Evolutionary conservation across 2,797 vertebrate species (phyloP).

Genomic region (Lutjanus argentimaculatus): DNA sequence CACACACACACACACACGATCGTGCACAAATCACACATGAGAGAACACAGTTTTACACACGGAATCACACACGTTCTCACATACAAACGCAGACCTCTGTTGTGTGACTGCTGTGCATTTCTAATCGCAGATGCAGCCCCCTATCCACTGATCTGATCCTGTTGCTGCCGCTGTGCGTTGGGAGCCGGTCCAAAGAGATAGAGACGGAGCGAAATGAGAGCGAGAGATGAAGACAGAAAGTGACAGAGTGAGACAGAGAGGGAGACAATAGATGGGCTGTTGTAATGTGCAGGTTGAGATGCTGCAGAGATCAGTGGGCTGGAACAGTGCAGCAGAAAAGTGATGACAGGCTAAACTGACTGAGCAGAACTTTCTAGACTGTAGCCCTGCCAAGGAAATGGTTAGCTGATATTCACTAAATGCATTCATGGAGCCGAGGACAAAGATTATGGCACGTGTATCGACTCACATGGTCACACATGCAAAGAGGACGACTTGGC

Average conservation of each 20-base stretch:
- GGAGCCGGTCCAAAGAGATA: conserved; percentile 47
- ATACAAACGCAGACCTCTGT: conserved; percentile 27
- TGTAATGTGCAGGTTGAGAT: conserved; percentile 48
- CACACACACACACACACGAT: conserved; percentile 34
- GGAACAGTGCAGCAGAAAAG: conserved; percentile 59
- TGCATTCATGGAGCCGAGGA: conserved; percentile 37
- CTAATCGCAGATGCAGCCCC: conserved; percentile 57
- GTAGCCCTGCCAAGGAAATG: conserved; percentile 49
- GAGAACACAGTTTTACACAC: conserved; percentile 50
- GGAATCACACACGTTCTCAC: conserved; percentile 52
- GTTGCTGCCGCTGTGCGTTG: conserved; percentile 50
- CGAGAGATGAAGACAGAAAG: conserved; percentile 45
- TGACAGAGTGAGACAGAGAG: conserved; percentile 22
- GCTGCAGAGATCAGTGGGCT: conserved; percentile 61
- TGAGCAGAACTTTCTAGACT: conserved; percentile 64
- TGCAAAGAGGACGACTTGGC: conserved; percentile 5
- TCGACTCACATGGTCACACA: neutral
- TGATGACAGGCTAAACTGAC: conserved; percentile 69
- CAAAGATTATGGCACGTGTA: conserved; percentile 3
- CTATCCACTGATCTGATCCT: conserved; percentile 45
- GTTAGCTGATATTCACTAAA: conserved; percentile 48
- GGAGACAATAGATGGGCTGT: conserved; percentile 17
- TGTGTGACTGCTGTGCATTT: conserved; percentile 36
- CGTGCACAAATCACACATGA: conserved; percentile 58
- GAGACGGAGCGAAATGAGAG: conserved; percentile 36